phyloP scores from a whole-genome alignment of 2,888 invertebrate genomes.

The Cosmorhoe ocellata region DNA sequence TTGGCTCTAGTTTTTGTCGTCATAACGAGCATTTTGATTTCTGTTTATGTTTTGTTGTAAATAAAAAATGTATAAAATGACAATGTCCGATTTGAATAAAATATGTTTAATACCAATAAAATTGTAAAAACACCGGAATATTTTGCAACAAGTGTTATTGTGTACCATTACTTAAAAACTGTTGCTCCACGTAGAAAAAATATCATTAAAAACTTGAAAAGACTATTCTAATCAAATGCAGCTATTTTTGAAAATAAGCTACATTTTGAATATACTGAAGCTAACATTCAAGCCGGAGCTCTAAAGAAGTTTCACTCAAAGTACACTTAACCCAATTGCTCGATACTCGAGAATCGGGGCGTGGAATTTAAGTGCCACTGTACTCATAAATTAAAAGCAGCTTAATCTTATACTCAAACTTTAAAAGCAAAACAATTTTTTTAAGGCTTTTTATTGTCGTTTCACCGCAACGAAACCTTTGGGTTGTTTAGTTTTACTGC shows the following conservation, averaged over 20 bases:
- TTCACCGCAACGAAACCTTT: too few relatives aligned
- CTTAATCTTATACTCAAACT: constrained; percentile 3
- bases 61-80: not conserved
- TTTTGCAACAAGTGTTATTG: too few relatives aligned
- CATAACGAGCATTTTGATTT: too few relatives aligned
- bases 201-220: too few relatives aligned
- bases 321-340: constrained; percentile 37
- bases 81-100: too few relatives aligned
- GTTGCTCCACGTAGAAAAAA: too few relatives aligned
- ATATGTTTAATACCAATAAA: too few relatives aligned
- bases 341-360: constrained; percentile 33
- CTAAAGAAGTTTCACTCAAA: constrained; percentile 30
- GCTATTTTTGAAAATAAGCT: not conserved
- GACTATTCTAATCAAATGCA: not conserved
- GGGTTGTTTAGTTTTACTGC: too few relatives aligned
- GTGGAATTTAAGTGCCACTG: constrained; percentile 10
- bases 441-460: too few relatives aligned
- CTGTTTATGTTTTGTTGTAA: not conserved
- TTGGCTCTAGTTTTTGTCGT: not conserved
- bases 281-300: constrained; percentile 11
- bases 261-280: constrained; percentile 3
- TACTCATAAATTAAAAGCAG: constrained; percentile 8
- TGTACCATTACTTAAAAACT: too few relatives aligned
- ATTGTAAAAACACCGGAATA: too few relatives aligned
- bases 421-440: too few relatives aligned